Percentiles rank a stretch among this genome's conserved stretches.
These are phyloP conservation scores for Neodiprion fabricii DNA, from an alignment of 1,140 invertebrate genomes.

Conservation along the genomic window DNA sequence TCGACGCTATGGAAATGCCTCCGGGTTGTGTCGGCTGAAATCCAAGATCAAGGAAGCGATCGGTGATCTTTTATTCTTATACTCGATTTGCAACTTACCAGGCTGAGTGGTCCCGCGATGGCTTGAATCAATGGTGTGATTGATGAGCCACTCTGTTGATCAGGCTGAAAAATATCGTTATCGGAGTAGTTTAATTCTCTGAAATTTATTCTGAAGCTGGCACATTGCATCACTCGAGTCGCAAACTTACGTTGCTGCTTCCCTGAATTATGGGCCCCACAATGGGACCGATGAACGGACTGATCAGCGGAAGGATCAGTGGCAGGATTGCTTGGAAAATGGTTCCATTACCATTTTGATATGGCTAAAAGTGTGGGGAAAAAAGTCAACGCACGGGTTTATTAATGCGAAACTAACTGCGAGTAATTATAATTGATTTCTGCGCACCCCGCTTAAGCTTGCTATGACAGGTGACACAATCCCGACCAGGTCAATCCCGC, in stretches of 20 bases:
- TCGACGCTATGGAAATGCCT: constrained; percentile 44
- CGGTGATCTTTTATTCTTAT: constrained; percentile 9
- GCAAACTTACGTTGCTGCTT: constrained; percentile 48
- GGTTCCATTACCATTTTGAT: neutral
- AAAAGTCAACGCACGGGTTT: too few relatives aligned
- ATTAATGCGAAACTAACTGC: too few relatives aligned
- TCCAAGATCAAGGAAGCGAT: constrained; percentile 8
- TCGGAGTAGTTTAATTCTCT: neutral
- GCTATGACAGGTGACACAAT: constrained; percentile 42
- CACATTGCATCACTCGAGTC: neutral
- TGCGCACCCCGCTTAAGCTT: neutral
- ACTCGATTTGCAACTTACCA: constrained; percentile 36
- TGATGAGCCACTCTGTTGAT: constrained; percentile 40
- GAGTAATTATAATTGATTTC: too few relatives aligned
- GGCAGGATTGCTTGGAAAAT: constrained; percentile 29
- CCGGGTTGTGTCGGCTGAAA: constrained; percentile 45
- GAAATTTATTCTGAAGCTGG: neutral
- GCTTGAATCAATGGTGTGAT: constrained; percentile 34
- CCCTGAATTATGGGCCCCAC: constrained; percentile 45
- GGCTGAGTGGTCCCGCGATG: constrained; percentile 40
- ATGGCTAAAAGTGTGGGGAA: neutral
- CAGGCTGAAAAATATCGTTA: constrained; percentile 36
- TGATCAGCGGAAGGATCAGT: constrained; percentile 47
- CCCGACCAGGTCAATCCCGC: constrained; percentile 45
- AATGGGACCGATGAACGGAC: constrained; percentile 49